A percentile compares a stretch with the other conserved stretches of the same genome.
Conservation (phyloP, 2,888 invertebrate genomes). For the Apotomis capreana region DNA sequence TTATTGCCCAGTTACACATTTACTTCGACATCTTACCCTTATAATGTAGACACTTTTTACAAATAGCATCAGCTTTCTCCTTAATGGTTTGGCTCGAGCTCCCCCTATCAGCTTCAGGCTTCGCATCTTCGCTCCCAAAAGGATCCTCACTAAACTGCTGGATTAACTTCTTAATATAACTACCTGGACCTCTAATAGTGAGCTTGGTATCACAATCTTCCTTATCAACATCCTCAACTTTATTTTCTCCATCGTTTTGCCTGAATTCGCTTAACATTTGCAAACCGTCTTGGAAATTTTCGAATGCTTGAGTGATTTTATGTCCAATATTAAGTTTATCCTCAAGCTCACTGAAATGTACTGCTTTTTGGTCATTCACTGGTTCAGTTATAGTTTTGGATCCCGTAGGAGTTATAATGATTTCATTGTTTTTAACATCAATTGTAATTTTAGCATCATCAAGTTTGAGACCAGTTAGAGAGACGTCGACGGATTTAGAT, state of each 20-base stretch:
- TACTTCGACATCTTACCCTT: slow-evolving; percentile 74
- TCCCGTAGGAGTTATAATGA: slow-evolving; percentile 72
- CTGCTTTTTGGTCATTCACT: slow-evolving; percentile 50
- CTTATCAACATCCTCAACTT: slow-evolving; percentile 47
- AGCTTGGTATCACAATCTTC: slow-evolving; percentile 64
- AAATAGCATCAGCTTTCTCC: slow-evolving; percentile 77
- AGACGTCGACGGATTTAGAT: slow-evolving; percentile 83
- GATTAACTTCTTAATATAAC: slow-evolving; percentile 77
- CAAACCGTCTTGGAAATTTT: slow-evolving; percentile 72
- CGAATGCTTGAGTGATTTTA: slow-evolving; percentile 67
- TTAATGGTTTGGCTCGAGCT: slow-evolving; percentile 68
- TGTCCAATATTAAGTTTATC: slow-evolving; percentile 71
- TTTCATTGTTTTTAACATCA: slow-evolving; percentile 74
- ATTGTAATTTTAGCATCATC: slow-evolving; percentile 75
- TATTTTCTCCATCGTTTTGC: slow-evolving; percentile 55
- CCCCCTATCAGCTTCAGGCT: slow-evolving; percentile 69
- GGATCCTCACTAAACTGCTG: slow-evolving; percentile 80
- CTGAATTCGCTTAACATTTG: slow-evolving; percentile 64
- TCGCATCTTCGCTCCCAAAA: slow-evolving; percentile 70
- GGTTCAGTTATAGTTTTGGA: slow-evolving; percentile 60
- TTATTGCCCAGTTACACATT: slow-evolving; percentile 48
- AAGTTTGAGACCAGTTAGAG: slow-evolving; percentile 66
- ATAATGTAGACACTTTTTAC: slow-evolving; percentile 80
- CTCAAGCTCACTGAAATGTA: slow-evolving; percentile 63
- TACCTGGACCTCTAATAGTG: slow-evolving; percentile 75